phyloP scores from a whole-genome alignment of 2,113 vertebrate species.

The Cryptoleucopteryx plumbea region DNA sequence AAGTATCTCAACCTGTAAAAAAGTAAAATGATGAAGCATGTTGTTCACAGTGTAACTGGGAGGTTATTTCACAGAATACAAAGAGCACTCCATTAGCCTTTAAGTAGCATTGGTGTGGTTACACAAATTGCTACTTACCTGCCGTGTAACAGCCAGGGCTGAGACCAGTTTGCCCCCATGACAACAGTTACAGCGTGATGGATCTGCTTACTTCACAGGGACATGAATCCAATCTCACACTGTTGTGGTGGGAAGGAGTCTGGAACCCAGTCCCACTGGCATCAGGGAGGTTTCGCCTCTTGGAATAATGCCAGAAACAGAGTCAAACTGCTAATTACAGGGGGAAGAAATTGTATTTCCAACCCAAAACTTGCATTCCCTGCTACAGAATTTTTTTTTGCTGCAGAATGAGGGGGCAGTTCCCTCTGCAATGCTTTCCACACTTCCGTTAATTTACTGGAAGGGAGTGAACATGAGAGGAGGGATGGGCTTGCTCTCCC shows the following conservation, averaged over 20 bases:
- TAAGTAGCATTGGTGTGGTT: not conserved
- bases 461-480: not conserved
- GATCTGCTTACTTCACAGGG: not conserved
- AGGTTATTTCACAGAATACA: not conserved
- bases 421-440: not conserved
- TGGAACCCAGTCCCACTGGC: not conserved
- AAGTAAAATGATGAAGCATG: not conserved
- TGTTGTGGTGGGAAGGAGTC: not conserved
- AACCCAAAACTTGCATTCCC: not conserved
- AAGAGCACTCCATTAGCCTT: not conserved
- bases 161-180: not conserved
- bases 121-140: not conserved
- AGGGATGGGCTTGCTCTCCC: not conserved
- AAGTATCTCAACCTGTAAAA: slow-evolving; percentile 93
- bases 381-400: not conserved
- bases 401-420: not conserved
- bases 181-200: not conserved
- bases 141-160: not conserved
- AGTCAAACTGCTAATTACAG: not conserved
- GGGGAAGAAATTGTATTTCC: not conserved
- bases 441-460: not conserved
- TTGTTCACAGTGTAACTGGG: not conserved
- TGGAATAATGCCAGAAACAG: not conserved
- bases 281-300: not conserved
- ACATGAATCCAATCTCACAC: not conserved